Percentiles rank a stretch among this genome's conserved stretches.
Evolutionary conservation across 1,140 invertebrate genomes (phyloP).

Genomic region (Drosophila pandora): DNA sequence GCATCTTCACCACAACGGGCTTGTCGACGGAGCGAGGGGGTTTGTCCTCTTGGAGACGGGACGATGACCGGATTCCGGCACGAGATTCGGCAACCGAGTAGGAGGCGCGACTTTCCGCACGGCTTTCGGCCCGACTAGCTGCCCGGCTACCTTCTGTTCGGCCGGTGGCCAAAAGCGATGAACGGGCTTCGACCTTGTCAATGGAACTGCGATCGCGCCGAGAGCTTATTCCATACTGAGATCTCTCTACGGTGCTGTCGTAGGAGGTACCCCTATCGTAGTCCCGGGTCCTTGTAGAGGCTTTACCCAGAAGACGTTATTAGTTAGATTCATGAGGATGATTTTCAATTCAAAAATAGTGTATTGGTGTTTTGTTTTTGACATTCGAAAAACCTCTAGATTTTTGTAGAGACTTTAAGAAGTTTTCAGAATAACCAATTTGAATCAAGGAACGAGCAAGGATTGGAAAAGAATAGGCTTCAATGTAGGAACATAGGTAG

Average conservation of each 20-base stretch:
- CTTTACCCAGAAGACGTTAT: constrained; percentile 16
- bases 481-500: constrained; percentile 30
- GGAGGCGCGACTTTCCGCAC: constrained; percentile 63
- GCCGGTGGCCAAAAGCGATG: constrained; percentile 54
- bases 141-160: constrained; percentile 68
- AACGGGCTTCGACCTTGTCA: constrained; percentile 60
- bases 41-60: constrained; percentile 56
- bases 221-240: constrained; percentile 66
- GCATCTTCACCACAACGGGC: constrained; percentile 89
- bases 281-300: constrained; percentile 55
- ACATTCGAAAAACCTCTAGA: not conserved
- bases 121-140: constrained; percentile 66
- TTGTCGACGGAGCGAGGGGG: constrained; percentile 69
- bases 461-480: constrained; percentile 29
- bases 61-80: constrained; percentile 55
- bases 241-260: constrained; percentile 61
- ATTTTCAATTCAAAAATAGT: not conserved
- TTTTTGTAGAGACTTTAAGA: not conserved
- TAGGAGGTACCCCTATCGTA: constrained; percentile 74
- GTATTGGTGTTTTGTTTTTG: not conserved
- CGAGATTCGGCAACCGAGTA: constrained; percentile 63
- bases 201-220: constrained; percentile 59
- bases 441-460: constrained; percentile 21
- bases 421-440: constrained; percentile 3
- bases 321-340: not conserved